Percentiles rank a stretch among this genome's conserved stretches.
phyloP scores from a whole-genome alignment of 2,113 vertebrate species.

The Embiotoca jacksoni region DNA sequence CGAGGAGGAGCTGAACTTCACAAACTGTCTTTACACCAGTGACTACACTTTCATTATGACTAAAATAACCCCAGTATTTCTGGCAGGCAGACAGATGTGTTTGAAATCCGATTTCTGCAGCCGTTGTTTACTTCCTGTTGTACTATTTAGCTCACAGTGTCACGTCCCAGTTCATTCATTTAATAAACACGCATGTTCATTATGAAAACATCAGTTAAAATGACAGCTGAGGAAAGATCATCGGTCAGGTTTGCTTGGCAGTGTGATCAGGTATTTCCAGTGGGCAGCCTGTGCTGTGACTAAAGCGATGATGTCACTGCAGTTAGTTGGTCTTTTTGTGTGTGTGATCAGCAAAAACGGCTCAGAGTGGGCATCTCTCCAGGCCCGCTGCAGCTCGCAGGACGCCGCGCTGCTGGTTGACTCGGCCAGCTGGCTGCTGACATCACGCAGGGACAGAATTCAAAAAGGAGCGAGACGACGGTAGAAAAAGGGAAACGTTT shows the following conservation, averaged over 20 bases:
- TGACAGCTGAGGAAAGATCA: slow-evolving; percentile 11
- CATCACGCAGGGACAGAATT: neutral
- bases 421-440: slow-evolving; percentile 24
- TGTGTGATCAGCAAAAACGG: slow-evolving; percentile 40
- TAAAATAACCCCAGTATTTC: too few species aligned
- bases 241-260: neutral
- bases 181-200: neutral
- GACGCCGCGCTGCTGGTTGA: slow-evolving; percentile 23
- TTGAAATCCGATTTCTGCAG: slow-evolving; percentile 6
- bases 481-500: neutral
- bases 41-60: neutral
- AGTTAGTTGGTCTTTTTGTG: neutral
- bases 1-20: neutral
- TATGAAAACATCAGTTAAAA: neutral
- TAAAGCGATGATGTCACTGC: slow-evolving; percentile 45
- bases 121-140: neutral
- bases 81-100: neutral
- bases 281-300: neutral
- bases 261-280: slow-evolving; percentile 29
- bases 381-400: slow-evolving; percentile 41
- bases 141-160: neutral
- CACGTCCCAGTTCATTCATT: neutral
- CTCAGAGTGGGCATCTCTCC: slow-evolving; percentile 21
- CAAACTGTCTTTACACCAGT: neutral
- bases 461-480: neutral